Conservation (phyloP, 2,113 vertebrate genomes). For the Apteryx mantelli region DNA sequence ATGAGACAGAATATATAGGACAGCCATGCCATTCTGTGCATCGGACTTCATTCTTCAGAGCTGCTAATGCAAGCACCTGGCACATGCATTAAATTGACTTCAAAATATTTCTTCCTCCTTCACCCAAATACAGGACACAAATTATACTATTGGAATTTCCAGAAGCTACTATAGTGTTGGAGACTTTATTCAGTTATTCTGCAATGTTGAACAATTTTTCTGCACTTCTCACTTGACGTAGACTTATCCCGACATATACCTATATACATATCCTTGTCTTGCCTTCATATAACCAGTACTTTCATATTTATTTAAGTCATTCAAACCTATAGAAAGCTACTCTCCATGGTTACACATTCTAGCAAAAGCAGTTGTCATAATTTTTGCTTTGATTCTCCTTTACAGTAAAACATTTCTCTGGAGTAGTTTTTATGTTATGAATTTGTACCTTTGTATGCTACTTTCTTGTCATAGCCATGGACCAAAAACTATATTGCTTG, state of each 20-base stretch:
- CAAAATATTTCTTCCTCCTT: constrained; percentile 51
- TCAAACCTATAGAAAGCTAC: constrained; percentile 55
- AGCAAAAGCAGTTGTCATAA: constrained; percentile 35
- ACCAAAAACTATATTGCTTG: not conserved
- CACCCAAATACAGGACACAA: constrained; percentile 42
- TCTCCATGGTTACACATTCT: not conserved
- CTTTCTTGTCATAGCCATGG: not conserved
- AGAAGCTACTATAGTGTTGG: constrained; percentile 37
- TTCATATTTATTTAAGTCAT: constrained; percentile 71
- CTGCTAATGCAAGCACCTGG: constrained; percentile 51
- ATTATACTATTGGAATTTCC: constrained; percentile 47
- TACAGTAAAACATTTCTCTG: not conserved
- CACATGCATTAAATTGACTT: constrained; percentile 63
- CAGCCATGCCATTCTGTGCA: not conserved
- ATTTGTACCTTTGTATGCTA: not conserved
- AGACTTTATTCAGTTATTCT: constrained; percentile 67
- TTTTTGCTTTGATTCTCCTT: not conserved
- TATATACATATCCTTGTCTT: constrained; percentile 64
- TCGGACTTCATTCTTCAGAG: constrained; percentile 43
- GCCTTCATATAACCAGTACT: constrained; percentile 70
- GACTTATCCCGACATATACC: constrained; percentile 56
- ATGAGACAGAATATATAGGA: constrained; percentile 32
- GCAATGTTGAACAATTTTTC: constrained; percentile 70
- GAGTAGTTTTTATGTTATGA: not conserved
- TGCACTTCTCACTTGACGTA: constrained; percentile 57